Evolutionary conservation across 2,113 vertebrate species (phyloP), one percentile per base, ranked within the genome.

Genomic region (Excalfactoria chinensis): DNA sequence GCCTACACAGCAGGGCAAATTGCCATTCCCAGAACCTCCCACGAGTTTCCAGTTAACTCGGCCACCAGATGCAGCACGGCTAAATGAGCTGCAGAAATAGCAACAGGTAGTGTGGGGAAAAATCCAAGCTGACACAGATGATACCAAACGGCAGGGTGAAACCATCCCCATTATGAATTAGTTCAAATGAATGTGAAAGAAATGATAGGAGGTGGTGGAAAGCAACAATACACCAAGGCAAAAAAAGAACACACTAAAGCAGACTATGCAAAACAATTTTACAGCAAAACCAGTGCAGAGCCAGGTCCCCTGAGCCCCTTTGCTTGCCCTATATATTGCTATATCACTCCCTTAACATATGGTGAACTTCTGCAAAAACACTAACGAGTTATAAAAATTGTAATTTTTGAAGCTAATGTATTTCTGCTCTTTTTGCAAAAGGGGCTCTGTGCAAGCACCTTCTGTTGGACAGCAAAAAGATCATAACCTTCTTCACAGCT

Each of bases 401-500:
- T 5, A 3, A 5, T 9, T 58, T 58, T 89, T 67, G 41, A n/a
- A 56, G 40, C 5, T 19, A 68, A 26, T 1, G 22, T 2, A 6
- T 34, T 43, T 40, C 66, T 92, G 80, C 26, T 1, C 44, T 71
- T 22, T 15, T 22, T 13, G 34, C 62, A 53, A 20, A 64, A 28
- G 48, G 35, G 10, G 16, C n/a, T 94, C 16, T n/a, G 53, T 15
- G n/a, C 66, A 69, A 67, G 32, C 8, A 17, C 75, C 66, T 69
- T 30, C 55, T 72, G 56, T 4, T 1, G 40, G 67, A 73, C 62
- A 58, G 77, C 73, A 60, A 70, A 7, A 35, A 25, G 18, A 62
- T 4, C 2, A 0, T 2, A 1, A 21, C 11, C 0, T 34, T 26
- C 15, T 8, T 18, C 58, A 11, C 37, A 26, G 67, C 67, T 30